Evolutionary conservation across 2,797 vertebrate species (phyloP).

Genomic region (Galaxias olidus): DNA sequence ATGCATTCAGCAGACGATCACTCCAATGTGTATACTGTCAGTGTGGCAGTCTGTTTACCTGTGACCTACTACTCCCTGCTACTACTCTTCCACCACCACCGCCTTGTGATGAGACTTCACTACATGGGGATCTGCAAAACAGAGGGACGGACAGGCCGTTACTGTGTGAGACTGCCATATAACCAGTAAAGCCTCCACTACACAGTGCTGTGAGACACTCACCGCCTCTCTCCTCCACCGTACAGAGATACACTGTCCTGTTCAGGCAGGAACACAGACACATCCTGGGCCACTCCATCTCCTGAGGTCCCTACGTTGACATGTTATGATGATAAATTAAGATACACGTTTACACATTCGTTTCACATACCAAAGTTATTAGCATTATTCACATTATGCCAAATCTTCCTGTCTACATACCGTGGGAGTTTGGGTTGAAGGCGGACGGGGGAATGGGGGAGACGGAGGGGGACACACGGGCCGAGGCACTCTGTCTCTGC

Average conservation of each 20-base stretch:
- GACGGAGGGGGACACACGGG: slow-evolving; percentile 54
- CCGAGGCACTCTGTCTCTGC: slow-evolving; percentile 74
- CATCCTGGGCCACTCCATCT: slow-evolving; percentile 62
- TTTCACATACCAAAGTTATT: no score
- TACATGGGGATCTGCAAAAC: slow-evolving; percentile 46
- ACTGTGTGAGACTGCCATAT: neutral
- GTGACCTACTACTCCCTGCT: slow-evolving; percentile 25
- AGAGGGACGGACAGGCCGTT: neutral
- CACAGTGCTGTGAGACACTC: slow-evolving; percentile 18
- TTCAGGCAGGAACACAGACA: slow-evolving; percentile 59
- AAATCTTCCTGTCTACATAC: neutral
- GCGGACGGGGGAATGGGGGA: slow-evolving; percentile 65
- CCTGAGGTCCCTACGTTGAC: slow-evolving; percentile 41
- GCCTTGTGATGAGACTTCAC: slow-evolving; percentile 40
- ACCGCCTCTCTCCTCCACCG: slow-evolving; percentile 67
- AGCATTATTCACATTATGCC: no score
- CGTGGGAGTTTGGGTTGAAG: slow-evolving; percentile 29
- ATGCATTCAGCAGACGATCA: neutral
- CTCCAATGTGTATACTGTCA: slow-evolving; percentile 8
- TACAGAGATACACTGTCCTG: slow-evolving; percentile 52
- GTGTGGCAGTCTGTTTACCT: slow-evolving; percentile 43
- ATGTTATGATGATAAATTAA: no score
- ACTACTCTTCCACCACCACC: slow-evolving; percentile 30
- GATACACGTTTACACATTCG: no score
- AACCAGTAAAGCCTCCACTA: neutral